Evolutionary conservation across 2,888 invertebrate genomes (phyloP), one percentile per base, ranked within the genome.

Genomic region (Orchesellides sinensis): DNA sequence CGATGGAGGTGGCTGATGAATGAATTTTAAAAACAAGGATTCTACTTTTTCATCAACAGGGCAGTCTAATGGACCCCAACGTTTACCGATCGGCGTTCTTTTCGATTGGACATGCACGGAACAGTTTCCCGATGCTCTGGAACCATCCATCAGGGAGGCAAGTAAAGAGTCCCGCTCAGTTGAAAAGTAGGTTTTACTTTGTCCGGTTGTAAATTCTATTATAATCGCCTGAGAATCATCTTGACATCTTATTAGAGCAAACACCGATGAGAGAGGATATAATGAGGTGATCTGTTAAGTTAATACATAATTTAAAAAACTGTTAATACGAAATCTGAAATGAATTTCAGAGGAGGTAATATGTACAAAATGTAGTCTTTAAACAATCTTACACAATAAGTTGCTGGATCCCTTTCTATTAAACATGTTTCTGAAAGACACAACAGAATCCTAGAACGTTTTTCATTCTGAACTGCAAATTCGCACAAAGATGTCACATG

Each of bases 11-110:
- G 92, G 92, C 88, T 93, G 92, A 88, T 93, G 93, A 45, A 95
- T 91, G 89, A 95, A 94, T 92, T 96, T 95, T 82, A 98, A 92
- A 88, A 98, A 96, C 89, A 95, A 94, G 78, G 95, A 95, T 91
- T 99, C 99, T 0, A 90, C 95, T 91, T 99, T 99, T 91, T 99
- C 99, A 89, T 98, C 99, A 0, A 98, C 96, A 0, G 95, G 94
- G 8, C 85, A 86, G 54, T 95, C 94, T 75, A 98, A 92, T 6
- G 99, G 98, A 25, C 97, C 96, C 84, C 98, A 93, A 79, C 99
- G 93, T 89, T 95, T 94, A 0, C 97, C 97, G 83, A 98, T 92
- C 65, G 96, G 94, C 21, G 97, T 96, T 40, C 93, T 92, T 81
- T 92, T 93, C 92, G 97, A 97, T 80, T 96, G 95, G 17, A 99